phyloP scores from a whole-genome alignment of 2,113 vertebrate genomes.

The Siniperca chuatsi region DNA sequence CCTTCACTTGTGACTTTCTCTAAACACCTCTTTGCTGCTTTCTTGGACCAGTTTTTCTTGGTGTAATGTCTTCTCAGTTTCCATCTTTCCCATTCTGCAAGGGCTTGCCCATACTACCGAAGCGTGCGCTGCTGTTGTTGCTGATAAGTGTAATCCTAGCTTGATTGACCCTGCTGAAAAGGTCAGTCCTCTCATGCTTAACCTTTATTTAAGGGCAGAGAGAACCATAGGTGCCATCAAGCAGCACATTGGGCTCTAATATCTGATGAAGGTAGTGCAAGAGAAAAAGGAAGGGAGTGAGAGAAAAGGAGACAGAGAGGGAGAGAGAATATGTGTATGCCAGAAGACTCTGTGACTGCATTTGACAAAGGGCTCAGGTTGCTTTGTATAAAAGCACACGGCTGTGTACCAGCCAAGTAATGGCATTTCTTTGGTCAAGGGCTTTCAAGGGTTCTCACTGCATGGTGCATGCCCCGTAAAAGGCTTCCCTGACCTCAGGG shows the following conservation, averaged over 20 bases:
- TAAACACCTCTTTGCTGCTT: not conserved
- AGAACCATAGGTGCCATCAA: slow-evolving; percentile 41
- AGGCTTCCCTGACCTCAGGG: slow-evolving; percentile 74
- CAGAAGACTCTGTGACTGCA: slow-evolving; percentile 43
- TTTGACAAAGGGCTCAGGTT: slow-evolving; percentile 60
- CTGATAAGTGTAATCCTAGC: slow-evolving; percentile 59
- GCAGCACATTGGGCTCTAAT: slow-evolving; percentile 32
- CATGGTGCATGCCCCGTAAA: slow-evolving; percentile 46
- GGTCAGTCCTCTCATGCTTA: slow-evolving; percentile 67
- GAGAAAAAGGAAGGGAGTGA: slow-evolving; percentile 14
- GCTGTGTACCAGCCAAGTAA: slow-evolving; percentile 50
- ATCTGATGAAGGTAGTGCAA: slow-evolving; percentile 46
- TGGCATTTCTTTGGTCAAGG: slow-evolving; percentile 65
- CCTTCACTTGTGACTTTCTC: slow-evolving; percentile 33
- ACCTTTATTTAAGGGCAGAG: slow-evolving; percentile 65
- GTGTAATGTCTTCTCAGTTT: not conserved
- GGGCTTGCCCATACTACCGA: not conserved
- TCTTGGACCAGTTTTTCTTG: not conserved
- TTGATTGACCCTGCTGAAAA: slow-evolving; percentile 66
- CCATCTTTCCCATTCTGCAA: slow-evolving; percentile 11
- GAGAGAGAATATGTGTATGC: slow-evolving; percentile 15
- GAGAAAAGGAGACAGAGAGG: slow-evolving; percentile 7
- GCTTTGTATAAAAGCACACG: slow-evolving; percentile 47
- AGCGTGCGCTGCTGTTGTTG: slow-evolving; percentile 6
- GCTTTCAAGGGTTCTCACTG: slow-evolving; percentile 66